A percentile compares a stretch with the other conserved stretches of the same genome.
These are phyloP conservation scores for Nipponacmea schrenckii DNA, from an alignment of 2,888 invertebrate genomes.

Conservation along the genomic window DNA sequence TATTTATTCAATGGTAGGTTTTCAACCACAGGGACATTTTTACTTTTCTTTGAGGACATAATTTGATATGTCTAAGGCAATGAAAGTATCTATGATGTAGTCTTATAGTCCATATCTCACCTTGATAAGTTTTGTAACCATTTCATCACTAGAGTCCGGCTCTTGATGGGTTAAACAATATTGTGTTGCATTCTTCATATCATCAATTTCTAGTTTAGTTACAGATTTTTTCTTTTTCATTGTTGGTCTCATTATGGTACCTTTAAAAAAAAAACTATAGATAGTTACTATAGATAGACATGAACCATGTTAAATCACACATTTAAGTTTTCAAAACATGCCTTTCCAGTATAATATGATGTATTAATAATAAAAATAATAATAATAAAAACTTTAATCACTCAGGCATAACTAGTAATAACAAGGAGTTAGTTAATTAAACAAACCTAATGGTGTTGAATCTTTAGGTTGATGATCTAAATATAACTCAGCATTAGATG, in stretches of 20 bases:
- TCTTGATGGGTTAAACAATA: constrained; percentile 94
- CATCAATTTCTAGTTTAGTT: constrained; percentile 82
- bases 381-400: no score
- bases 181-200: constrained; percentile 78
- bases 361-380: no score
- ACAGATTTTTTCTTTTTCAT: constrained; percentile 83
- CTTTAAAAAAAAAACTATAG: constrained; percentile 59
- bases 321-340: not conserved
- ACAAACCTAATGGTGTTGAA: constrained; percentile 74
- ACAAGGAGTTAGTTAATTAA: no score
- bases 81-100: no score
- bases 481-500: constrained; percentile 82
- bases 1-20: no score
- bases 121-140: constrained; percentile 93
- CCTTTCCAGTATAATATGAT: no score
- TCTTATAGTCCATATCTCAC: constrained; percentile 66
- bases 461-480: constrained; percentile 85
- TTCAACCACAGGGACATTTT: no score
- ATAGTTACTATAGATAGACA: not conserved
- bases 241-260: constrained; percentile 87
- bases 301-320: no score
- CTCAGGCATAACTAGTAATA: no score
- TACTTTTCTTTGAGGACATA: no score
- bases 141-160: constrained; percentile 89
- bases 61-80: no score